phyloP scores from a whole-genome alignment of 2,113 vertebrate genomes.

The Coturnix japonica region DNA sequence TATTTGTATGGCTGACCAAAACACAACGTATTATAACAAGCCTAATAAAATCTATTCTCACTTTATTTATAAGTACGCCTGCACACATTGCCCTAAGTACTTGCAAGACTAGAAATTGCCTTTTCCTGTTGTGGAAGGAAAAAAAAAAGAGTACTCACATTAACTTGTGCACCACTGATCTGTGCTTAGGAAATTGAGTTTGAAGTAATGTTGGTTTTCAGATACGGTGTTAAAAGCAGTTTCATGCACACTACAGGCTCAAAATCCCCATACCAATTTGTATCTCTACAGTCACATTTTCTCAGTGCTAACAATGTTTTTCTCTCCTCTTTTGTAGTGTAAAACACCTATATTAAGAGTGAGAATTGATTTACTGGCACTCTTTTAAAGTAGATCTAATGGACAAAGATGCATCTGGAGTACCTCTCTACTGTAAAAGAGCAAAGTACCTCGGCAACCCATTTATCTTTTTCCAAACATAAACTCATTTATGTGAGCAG shows the following conservation, averaged over 20 bases:
- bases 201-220: conserved; percentile 15
- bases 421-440: background rate
- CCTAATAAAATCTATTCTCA: background rate
- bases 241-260: background rate
- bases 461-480: background rate
- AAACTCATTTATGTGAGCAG: background rate
- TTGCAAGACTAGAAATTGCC: background rate
- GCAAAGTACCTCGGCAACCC: background rate
- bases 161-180: background rate
- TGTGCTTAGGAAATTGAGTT: background rate
- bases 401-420: background rate
- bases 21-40: background rate
- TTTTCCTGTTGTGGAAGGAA: background rate
- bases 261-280: conserved; percentile 14
- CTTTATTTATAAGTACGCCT: background rate
- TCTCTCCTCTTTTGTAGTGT: background rate
- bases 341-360: conserved; percentile 22
- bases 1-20: background rate
- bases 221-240: background rate
- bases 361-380: conserved; percentile 59
- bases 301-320: conserved; percentile 19
- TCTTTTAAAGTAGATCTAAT: conserved; percentile 31
- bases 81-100: background rate
- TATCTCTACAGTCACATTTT: conserved; percentile 34
- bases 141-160: background rate